Percentiles rank a stretch among this genome's conserved stretches.
phyloP scores from a whole-genome alignment of 1,140 invertebrate genomes.

The Drosophila biarmipes region DNA sequence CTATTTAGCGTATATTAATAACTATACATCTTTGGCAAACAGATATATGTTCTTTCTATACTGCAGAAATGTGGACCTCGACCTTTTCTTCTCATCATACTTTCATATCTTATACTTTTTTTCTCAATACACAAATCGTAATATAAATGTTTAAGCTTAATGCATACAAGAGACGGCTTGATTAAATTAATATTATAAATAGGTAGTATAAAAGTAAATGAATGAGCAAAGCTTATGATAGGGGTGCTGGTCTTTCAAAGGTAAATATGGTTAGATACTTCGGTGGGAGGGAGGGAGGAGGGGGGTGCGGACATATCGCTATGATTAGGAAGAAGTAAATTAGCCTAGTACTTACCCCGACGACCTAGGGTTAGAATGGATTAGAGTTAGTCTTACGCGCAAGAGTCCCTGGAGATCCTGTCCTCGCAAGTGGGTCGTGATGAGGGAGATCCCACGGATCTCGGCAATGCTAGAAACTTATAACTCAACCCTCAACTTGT shows the following conservation, averaged over 20 bases:
- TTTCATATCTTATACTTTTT: constrained; percentile 51
- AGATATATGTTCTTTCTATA: constrained; percentile 82
- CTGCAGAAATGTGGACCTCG: constrained; percentile 84
- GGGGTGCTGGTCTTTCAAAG: constrained; percentile 20
- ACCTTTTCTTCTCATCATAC: constrained; percentile 75
- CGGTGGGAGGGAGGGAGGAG: constrained; percentile 2
- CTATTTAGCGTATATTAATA: constrained; percentile 81
- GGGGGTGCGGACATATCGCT: constrained; percentile 33
- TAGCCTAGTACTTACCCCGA: constrained; percentile 80
- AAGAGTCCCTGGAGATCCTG: constrained; percentile 53
- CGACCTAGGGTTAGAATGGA: constrained; percentile 32
- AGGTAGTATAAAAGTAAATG: constrained; percentile 26
- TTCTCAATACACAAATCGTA: constrained; percentile 77
- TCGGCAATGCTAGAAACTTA: constrained; percentile 77
- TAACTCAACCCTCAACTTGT: constrained; percentile 82
- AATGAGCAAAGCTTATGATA: constrained; percentile 43
- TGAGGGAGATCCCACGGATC: constrained; percentile 43
- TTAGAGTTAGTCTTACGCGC: constrained; percentile 63
- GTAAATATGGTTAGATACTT: constrained; percentile 3
- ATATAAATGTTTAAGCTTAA: constrained; percentile 78
- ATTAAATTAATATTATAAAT: constrained; percentile 59
- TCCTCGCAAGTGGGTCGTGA: constrained; percentile 43
- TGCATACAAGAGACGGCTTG: constrained; percentile 84
- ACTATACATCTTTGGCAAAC: constrained; percentile 79
- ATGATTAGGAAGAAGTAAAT: constrained; percentile 52